Conservation (phyloP, 2,797 vertebrate species). For the Tangara arthus region DNA sequence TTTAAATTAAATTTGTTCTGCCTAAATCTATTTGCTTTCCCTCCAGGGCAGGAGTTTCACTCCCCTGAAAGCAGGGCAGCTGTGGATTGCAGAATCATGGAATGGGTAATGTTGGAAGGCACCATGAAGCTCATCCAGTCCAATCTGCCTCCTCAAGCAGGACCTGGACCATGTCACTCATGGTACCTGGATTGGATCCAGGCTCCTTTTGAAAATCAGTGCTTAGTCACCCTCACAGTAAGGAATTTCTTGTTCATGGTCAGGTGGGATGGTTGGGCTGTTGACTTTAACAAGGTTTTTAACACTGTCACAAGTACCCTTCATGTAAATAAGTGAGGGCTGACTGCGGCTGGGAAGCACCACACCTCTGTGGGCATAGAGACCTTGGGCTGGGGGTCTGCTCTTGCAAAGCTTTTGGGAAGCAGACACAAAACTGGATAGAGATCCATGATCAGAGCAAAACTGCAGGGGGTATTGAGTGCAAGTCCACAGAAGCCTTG, state of each 20-base stretch:
- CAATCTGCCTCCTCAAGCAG: neutral
- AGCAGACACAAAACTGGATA: neutral
- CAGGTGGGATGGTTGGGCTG: neutral
- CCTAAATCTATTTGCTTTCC: neutral
- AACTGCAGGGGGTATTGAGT: neutral
- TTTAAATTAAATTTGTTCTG: neutral
- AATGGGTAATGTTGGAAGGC: neutral
- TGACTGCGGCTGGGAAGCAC: neutral
- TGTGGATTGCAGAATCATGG: neutral
- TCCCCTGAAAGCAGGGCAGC: neutral
- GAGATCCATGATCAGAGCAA: neutral
- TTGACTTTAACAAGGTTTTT: neutral
- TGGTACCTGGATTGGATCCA: neutral
- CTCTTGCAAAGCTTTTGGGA: neutral
- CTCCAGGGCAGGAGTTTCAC: neutral
- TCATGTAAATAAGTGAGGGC: neutral
- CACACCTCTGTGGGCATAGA: neutral
- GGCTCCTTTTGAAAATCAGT: neutral
- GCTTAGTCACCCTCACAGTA: neutral
- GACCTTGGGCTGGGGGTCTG: neutral
- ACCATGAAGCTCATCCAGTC: neutral
- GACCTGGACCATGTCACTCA: neutral
- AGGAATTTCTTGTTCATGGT: neutral
- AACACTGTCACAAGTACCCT: neutral
- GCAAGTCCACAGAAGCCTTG: neutral